Percentiles rank a stretch among this genome's conserved stretches.
phyloP scores from a whole-genome alignment of 2,797 vertebrate species.

The Dryobates pubescens region DNA sequence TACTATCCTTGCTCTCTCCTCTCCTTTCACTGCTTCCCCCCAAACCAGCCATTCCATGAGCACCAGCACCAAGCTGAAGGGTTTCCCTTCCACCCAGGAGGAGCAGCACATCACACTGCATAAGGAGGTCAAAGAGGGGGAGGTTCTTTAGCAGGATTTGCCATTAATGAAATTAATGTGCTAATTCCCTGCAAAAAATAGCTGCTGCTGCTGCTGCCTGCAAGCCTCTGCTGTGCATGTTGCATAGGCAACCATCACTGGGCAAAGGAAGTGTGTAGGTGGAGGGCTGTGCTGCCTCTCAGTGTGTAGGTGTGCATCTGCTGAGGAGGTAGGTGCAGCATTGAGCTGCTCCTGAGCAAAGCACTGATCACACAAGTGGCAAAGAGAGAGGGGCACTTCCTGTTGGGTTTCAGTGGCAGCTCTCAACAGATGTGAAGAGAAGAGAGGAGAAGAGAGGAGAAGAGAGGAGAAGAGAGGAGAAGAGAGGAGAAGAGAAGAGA shows the following conservation, averaged over 20 bases:
- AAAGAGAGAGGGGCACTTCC: not conserved
- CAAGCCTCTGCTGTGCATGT: not conserved
- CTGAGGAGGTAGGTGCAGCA: not conserved
- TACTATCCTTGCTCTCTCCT: conserved; percentile 6
- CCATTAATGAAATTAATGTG: conserved; percentile 1
- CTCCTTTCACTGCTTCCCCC: not conserved
- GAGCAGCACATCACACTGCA: not conserved
- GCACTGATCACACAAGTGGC: not conserved
- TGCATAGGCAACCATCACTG: not conserved
- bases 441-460: too few relatives aligned
- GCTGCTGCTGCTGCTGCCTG: not conserved
- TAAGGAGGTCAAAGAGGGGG: not conserved
- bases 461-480: too few relatives aligned
- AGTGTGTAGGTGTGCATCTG: too few relatives aligned
- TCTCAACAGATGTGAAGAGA: not conserved
- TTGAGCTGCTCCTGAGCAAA: not conserved
- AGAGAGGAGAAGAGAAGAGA: too few relatives aligned
- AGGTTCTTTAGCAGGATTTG: not conserved
- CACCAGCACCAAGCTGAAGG: conserved; percentile 28
- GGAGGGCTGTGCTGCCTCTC: not conserved
- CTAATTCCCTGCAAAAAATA: not conserved
- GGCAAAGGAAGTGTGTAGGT: not conserved
- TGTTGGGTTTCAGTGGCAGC: not conserved
- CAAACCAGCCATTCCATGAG: conserved; percentile 35
- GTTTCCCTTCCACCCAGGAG: not conserved